These are phyloP conservation scores for Philhelius pedissequus DNA, from an alignment of 2,888 invertebrate species.

Conservation along the genomic window DNA sequence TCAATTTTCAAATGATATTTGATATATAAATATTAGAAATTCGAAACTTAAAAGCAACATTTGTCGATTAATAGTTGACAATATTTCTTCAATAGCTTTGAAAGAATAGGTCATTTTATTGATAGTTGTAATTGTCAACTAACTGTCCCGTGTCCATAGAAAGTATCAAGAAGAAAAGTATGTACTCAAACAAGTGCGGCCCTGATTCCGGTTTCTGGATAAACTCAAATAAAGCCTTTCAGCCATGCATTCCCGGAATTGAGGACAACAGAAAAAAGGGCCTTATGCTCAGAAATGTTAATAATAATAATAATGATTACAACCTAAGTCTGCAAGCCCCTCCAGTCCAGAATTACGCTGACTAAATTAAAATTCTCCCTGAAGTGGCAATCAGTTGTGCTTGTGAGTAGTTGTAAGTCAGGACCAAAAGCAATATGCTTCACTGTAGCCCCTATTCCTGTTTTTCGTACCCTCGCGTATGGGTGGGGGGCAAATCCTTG, in stretches of 20 bases:
- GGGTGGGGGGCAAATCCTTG: slow-evolving; percentile 46
- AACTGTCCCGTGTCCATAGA: no score
- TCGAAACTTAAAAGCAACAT: no score
- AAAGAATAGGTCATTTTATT: no score
- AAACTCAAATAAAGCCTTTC: neutral
- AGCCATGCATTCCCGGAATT: neutral
- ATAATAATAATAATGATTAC: slow-evolving; percentile 39
- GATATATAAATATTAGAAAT: no score
- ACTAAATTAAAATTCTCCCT: slow-evolving; percentile 60
- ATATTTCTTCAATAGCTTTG: no score
- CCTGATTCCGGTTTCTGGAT: no score
- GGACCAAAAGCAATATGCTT: slow-evolving; percentile 23
- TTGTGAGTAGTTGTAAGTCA: slow-evolving; percentile 28
- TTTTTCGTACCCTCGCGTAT: slow-evolving; percentile 16
- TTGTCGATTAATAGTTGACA: no score
- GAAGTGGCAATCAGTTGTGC: slow-evolving; percentile 58
- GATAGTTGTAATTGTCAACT: no score
- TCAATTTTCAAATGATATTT: no score
- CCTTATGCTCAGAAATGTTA: slow-evolving; percentile 32
- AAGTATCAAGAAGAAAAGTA: no score
- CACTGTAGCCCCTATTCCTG: slow-evolving; percentile 11
- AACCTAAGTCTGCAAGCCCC: neutral
- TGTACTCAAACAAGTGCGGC: no score
- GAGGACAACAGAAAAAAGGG: neutral
- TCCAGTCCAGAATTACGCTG: slow-evolving; percentile 34